These are phyloP conservation scores for Odontocolon sp. DNA, from an alignment of 2,888 invertebrate species.

Conservation along the genomic window DNA sequence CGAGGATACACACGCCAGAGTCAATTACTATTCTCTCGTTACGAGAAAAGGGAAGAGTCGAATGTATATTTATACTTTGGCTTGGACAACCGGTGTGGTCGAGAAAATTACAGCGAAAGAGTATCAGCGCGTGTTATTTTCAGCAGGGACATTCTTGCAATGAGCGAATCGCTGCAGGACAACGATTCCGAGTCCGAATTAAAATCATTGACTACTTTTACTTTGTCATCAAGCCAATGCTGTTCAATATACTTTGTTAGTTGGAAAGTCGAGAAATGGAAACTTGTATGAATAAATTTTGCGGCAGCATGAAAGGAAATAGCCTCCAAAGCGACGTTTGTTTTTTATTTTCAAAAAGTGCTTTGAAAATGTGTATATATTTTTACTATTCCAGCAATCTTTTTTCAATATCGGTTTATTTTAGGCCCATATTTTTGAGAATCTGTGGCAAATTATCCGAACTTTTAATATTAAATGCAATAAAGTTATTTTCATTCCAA, in stretches of 20 bases:
- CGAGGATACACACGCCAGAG: slow-evolving; percentile 45
- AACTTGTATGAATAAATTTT: neutral
- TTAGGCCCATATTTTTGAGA: too few species aligned
- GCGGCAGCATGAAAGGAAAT: slow-evolving; percentile 24
- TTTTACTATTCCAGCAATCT: too few species aligned
- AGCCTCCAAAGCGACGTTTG: too few species aligned
- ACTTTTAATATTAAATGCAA: too few species aligned
- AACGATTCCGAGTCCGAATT: slow-evolving; percentile 16
- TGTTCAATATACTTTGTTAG: slow-evolving; percentile 11
- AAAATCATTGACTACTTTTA: neutral
- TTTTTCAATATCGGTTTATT: too few species aligned
- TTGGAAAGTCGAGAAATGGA: neutral
- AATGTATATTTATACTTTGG: slow-evolving; percentile 41
- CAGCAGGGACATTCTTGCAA: neutral
- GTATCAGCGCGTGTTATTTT: slow-evolving; percentile 43
- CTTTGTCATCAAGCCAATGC: neutral
- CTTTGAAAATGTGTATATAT: too few species aligned
- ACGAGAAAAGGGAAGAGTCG: slow-evolving; percentile 22
- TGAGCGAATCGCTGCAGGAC: too few species aligned
- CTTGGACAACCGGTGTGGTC: slow-evolving; percentile 5
- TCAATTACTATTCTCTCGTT: slow-evolving; percentile 54
- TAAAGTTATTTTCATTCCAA: too few species aligned
- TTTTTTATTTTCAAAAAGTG: too few species aligned
- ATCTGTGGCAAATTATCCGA: too few species aligned
- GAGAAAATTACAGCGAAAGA: slow-evolving; percentile 25